Percentiles rank a stretch among this genome's conserved stretches.
Evolutionary conservation across 1,140 invertebrate genomes (phyloP).

Genomic region (Coenobita brevimanus): DNA sequence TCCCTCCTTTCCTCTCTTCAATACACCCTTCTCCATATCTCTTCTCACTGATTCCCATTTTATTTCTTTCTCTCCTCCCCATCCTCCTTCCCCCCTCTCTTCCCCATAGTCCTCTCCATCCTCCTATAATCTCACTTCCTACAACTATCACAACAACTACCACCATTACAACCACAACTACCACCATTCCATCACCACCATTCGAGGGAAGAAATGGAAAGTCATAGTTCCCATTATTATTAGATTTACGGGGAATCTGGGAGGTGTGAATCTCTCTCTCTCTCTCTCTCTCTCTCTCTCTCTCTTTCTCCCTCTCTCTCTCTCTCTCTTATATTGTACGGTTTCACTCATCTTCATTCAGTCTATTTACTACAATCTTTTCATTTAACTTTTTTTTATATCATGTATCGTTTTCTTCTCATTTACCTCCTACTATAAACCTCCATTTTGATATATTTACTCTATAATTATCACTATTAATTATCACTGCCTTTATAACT

Average conservation of each 20-base stretch:
- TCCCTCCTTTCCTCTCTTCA: too few species aligned
- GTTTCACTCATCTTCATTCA: too few species aligned
- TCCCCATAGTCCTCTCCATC: background rate
- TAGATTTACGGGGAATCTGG: constrained; percentile 31
- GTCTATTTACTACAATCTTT: too few species aligned
- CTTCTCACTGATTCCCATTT: too few species aligned
- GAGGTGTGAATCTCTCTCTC: too few species aligned
- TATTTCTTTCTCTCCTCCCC: background rate
- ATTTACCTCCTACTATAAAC: too few species aligned
- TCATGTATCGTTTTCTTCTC: too few species aligned
- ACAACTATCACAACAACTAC: background rate
- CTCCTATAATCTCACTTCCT: background rate
- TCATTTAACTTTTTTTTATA: too few species aligned
- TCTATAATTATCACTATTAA: too few species aligned
- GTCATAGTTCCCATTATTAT: constrained; percentile 15
- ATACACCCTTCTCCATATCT: too few species aligned
- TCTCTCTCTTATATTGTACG: background rate
- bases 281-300: background rate
- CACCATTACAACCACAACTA: background rate
- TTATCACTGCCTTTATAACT: too few species aligned
- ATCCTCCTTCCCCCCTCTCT: background rate
- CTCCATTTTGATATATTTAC: too few species aligned
- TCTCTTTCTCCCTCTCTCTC: constrained; percentile 3
- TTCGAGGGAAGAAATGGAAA: background rate
- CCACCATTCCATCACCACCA: constrained; percentile 5